Base-by-base conservation (phyloP, 2,888 invertebrate species). In the Rhagonycha lutea region DNA sequence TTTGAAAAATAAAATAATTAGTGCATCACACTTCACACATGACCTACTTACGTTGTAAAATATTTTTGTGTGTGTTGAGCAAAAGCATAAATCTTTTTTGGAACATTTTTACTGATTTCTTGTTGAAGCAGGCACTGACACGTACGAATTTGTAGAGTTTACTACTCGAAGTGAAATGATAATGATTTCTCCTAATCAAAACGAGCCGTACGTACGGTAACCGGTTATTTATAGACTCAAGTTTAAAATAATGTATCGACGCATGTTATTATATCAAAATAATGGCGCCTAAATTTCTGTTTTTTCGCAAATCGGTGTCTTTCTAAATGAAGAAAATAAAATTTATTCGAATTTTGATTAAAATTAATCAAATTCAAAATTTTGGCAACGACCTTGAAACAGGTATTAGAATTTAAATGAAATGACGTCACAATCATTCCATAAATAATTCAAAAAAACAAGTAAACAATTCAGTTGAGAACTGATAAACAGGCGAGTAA, bases 61-160 rank as follows among this genome's bases (percentile, higher is more conserved):
- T 9, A 32, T 72, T 69, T 69, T 68, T 74, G 72, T 67, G 69
- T 3, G 69, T 72, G 61, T 69, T 74, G 5, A 74, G 24, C 14
- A 77, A 70, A 11, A 77, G 14, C 29, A 74, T 29, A 68, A 73
- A 72, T 18, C 74, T 70, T 72, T 72, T 77, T 65, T 77, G 74
- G 8, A 77, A 61, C 77, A 77, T 77, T 72, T 76, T 74, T 14
- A 61, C 2, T 2, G n/a, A 47, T 47, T 47, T 47, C n/a, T 4
- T 2, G 47, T 12, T 3, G 3, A 12, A 12, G 61, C 70, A 24
- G 70, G 60, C 47, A 47, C 47, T n/a, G 3, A 10, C 47, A 47
- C 47, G n/a, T 12, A n/a, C 47, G 23, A 12, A 65, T 65, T n/a
- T 11, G 8, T 7, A 47, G 7, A 24, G n/a, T 65, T 12, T n/a